Conservation (phyloP, 2,888 invertebrate species). For the Euspilapteryx auroguttella region DNA sequence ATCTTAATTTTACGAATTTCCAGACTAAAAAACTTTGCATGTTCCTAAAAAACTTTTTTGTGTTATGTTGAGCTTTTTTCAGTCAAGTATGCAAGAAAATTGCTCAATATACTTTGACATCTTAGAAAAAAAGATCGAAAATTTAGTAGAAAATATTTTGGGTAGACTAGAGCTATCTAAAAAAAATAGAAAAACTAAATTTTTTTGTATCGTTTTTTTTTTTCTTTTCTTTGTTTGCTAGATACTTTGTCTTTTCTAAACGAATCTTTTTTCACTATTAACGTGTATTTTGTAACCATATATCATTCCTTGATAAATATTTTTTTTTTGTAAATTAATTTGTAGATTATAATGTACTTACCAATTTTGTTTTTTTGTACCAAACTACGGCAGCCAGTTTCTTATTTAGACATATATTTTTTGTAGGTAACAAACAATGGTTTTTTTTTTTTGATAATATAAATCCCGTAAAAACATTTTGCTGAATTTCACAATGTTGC, state of each 20-base stretch:
- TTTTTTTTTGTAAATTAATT: neutral
- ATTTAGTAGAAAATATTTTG: constrained; percentile 23
- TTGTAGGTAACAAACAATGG: constrained; percentile 7
- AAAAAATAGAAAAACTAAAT: constrained; percentile 31
- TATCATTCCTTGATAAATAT: neutral
- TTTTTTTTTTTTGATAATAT: neutral
- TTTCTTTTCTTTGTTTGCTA: neutral
- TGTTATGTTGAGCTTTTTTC: constrained; percentile 17
- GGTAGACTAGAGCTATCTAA: constrained; percentile 34
- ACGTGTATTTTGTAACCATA: neutral
- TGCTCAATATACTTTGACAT: constrained; percentile 4
- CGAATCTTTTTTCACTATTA: neutral
- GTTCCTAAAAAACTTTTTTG: too few relatives aligned
- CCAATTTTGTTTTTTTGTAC: constrained; percentile 13
- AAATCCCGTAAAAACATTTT: neutral
- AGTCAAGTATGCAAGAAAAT: constrained; percentile 8
- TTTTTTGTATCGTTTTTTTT: constrained; percentile 5
- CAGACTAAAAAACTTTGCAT: too few relatives aligned
- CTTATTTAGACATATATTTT: constrained; percentile 12
- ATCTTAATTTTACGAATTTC: too few relatives aligned
- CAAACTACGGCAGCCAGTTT: constrained; percentile 43
- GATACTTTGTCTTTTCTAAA: too few relatives aligned
- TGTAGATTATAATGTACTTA: neutral
- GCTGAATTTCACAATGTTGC: neutral
- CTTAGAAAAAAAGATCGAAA: constrained; percentile 19